Conservation (phyloP, 2,888 invertebrate genomes). For the Serrognathus titanus region DNA sequence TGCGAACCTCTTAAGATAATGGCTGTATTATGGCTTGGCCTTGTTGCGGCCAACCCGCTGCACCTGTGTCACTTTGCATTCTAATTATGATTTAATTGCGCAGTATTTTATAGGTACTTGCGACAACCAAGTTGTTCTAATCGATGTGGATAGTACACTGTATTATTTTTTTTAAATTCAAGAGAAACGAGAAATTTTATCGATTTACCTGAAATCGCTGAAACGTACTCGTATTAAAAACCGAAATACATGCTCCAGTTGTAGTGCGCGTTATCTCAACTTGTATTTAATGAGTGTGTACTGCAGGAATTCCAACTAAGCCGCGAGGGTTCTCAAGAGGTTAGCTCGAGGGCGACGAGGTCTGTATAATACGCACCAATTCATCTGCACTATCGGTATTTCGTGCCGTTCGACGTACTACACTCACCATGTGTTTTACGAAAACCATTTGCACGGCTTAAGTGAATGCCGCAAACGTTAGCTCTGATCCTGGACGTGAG, state of each 20-base stretch:
- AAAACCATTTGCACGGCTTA: background rate
- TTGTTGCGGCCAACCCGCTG: constrained; percentile 33
- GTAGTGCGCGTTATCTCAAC: constrained; percentile 15
- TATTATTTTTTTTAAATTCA: too few relatives aligned
- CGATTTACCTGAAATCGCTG: background rate
- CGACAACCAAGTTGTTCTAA: too few relatives aligned
- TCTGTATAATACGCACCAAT: background rate
- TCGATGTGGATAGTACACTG: too few relatives aligned
- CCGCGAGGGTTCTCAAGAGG: constrained; percentile 14
- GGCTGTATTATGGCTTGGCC: constrained; percentile 39
- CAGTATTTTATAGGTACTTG: constrained; percentile 12
- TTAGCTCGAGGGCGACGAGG: constrained; percentile 1
- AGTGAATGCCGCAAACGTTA: background rate
- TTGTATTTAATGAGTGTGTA: constrained; percentile 18
- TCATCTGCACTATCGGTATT: background rate
- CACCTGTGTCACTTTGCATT: constrained; percentile 33
- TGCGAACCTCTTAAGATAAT: constrained; percentile 42
- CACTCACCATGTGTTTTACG: background rate
- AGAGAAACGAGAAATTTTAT: too few relatives aligned
- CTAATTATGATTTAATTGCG: constrained; percentile 36
- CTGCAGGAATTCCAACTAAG: constrained; percentile 18
- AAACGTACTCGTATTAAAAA: background rate
- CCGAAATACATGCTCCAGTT: background rate
- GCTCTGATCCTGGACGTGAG: background rate
- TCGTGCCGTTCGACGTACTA: background rate